These are phyloP conservation scores for Manis crassicaudata DNA, from an alignment of 2,797 vertebrate genomes.

Conservation along the genomic window DNA sequence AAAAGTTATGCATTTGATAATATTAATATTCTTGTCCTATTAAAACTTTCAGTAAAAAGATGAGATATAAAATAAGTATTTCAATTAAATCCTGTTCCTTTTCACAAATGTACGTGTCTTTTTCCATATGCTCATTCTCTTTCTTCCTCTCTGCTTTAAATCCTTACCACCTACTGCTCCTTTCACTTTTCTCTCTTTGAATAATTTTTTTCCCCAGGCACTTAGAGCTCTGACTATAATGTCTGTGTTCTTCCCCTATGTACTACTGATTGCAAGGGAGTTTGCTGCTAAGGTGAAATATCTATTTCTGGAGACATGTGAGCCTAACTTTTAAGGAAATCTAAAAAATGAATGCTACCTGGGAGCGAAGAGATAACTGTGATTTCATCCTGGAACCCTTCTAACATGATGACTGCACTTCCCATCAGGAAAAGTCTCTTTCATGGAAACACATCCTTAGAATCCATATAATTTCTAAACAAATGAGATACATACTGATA, in stretches of 20 bases:
- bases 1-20: neutral
- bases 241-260: neutral
- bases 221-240: neutral
- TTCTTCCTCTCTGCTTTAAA: neutral
- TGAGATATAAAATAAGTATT: neutral
- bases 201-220: neutral
- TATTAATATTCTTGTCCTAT: neutral
- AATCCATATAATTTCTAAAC: neutral
- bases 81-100: neutral
- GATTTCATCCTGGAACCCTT: constrained; percentile 7
- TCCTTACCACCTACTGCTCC: neutral
- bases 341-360: neutral
- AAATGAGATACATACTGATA: neutral
- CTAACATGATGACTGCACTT: neutral
- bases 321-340: constrained; percentile 54
- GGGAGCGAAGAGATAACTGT: neutral
- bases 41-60: neutral
- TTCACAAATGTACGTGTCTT: neutral
- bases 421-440: constrained; percentile 15
- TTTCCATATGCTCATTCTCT: neutral
- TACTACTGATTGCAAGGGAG: neutral
- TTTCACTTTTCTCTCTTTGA: constrained; percentile 43
- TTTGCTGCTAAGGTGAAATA: constrained; percentile 57
- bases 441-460: neutral
- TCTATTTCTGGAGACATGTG: constrained; percentile 54